Percentiles rank a stretch among this genome's conserved stretches.
phyloP scores from a whole-genome alignment of 2,113 vertebrate species.

The Erinaceus europaeus region DNA sequence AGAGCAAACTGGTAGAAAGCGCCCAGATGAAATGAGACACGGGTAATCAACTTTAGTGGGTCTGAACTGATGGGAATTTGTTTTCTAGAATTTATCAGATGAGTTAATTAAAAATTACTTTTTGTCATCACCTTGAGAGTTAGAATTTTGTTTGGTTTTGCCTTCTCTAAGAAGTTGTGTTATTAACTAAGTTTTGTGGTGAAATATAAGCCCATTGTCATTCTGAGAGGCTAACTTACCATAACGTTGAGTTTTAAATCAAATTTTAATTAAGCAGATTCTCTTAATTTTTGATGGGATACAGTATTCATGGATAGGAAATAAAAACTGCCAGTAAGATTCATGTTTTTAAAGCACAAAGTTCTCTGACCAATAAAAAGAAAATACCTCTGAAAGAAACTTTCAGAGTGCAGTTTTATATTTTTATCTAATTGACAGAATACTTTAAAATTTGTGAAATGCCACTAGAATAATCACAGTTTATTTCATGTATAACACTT shows the following conservation, averaged over 20 bases:
- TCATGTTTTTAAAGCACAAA: not conserved
- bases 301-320: not conserved
- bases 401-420: not conserved
- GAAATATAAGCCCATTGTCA: not conserved
- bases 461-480: not conserved
- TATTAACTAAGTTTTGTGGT: not conserved
- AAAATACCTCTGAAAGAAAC: conserved; percentile 13
- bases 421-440: not conserved
- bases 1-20: not conserved
- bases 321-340: not conserved
- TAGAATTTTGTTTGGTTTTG: conserved; percentile 14
- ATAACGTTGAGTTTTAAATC: not conserved
- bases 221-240: not conserved
- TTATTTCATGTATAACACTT: not conserved
- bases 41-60: not conserved
- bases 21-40: not conserved
- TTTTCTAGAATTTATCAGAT: not conserved
- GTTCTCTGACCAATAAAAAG: not conserved
- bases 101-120: conserved; percentile 15
- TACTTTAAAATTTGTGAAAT: conserved; percentile 8
- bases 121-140: not conserved
- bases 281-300: not conserved
- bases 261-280: not conserved
- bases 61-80: conserved; percentile 6
- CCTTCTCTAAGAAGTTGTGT: not conserved